phyloP scores from a whole-genome alignment of 2,888 invertebrate species.

The Euplagia quadripunctaria region DNA sequence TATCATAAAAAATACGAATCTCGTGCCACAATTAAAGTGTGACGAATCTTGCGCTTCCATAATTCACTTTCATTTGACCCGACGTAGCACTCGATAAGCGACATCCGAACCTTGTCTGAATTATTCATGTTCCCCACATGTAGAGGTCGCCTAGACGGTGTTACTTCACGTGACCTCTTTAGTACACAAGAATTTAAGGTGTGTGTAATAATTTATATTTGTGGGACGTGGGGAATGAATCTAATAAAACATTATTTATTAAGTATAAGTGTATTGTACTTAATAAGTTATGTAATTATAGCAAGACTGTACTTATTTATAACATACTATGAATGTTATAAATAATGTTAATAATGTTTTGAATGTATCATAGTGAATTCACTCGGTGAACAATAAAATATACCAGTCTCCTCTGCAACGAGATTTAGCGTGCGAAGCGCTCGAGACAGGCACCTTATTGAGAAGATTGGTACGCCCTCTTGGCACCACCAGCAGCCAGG shows the following conservation, averaged over 20 bases:
- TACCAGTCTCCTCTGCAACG: too few relatives aligned
- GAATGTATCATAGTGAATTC: too few relatives aligned
- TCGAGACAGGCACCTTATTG: too few relatives aligned
- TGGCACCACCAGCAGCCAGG: too few relatives aligned
- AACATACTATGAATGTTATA: too few relatives aligned
- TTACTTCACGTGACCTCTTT: constrained; percentile 27
- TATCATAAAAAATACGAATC: constrained; percentile 12
- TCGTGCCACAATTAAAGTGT: constrained; percentile 7
- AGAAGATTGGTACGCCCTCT: too few relatives aligned
- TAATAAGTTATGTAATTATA: too few relatives aligned
- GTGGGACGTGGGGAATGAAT: background rate
- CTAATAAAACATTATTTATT: background rate
- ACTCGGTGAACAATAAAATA: too few relatives aligned
- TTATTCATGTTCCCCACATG: constrained; percentile 62
- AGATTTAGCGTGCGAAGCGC: too few relatives aligned
- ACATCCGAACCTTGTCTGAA: constrained; percentile 60
- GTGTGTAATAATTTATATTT: background rate
- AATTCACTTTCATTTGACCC: constrained; percentile 60
- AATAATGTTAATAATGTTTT: too few relatives aligned
- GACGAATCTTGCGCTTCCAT: constrained; percentile 45
- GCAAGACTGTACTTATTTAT: too few relatives aligned
- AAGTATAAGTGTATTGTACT: too few relatives aligned
- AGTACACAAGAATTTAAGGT: background rate
- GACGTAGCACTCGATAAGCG: constrained; percentile 61
- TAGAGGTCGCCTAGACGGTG: constrained; percentile 42